Evolutionary conservation across 1,140 invertebrate genomes (phyloP).

Genomic region (Dreissena polymorpha): DNA sequence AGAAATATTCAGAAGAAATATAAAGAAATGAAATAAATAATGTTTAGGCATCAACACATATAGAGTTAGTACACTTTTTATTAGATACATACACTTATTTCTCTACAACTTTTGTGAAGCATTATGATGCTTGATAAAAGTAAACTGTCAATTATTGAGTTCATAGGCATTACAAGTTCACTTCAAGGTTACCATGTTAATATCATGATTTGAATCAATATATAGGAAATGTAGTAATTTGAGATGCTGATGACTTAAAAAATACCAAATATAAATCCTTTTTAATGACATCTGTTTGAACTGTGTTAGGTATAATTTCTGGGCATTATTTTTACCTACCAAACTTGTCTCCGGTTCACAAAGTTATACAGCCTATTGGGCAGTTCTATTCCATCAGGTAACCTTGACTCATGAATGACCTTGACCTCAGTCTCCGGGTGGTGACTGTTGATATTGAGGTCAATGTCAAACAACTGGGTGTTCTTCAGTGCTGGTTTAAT

Average conservation of each 20-base stretch:
- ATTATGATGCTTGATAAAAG: too few relatives aligned
- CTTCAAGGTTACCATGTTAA: neutral
- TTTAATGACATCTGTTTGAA: neutral
- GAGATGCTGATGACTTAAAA: too few relatives aligned
- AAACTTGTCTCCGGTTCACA: constrained; percentile 44
- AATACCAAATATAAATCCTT: neutral
- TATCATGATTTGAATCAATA: neutral
- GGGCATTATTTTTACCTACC: constrained; percentile 22
- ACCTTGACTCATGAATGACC: constrained; percentile 20
- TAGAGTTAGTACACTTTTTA: too few relatives aligned
- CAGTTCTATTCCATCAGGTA: constrained; percentile 45
- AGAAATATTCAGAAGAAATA: too few relatives aligned
- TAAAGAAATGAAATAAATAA: too few relatives aligned
- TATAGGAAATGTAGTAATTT: neutral
- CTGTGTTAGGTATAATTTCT: neutral
- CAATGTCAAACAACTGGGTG: constrained; percentile 47
- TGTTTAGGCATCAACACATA: too few relatives aligned
- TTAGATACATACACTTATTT: too few relatives aligned
- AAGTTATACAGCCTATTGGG: constrained; percentile 49
- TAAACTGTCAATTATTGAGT: neutral
- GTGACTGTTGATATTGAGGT: constrained; percentile 62
- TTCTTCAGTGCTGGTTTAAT: constrained; percentile 9
- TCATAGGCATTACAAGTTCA: neutral
- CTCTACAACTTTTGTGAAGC: neutral
- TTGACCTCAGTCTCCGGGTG: constrained; percentile 55